A percentile compares a stretch with the other conserved stretches of the same genome.
phyloP scores from a whole-genome alignment of 2,113 vertebrate genomes.

The Lontra canadensis region DNA sequence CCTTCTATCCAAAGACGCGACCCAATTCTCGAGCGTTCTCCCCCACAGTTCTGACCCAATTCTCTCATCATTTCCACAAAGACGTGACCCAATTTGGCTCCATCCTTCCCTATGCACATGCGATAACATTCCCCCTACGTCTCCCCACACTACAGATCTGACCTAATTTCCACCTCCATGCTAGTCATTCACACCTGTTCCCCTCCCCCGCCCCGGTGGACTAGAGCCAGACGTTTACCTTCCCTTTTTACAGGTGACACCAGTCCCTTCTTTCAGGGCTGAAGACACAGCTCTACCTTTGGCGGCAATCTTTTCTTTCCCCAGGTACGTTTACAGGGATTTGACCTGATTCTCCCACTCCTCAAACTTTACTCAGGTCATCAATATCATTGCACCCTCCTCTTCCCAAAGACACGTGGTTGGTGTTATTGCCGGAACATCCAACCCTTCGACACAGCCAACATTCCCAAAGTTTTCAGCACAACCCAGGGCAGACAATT shows the following conservation, averaged over 20 bases:
- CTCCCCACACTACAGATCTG: constrained; percentile 49
- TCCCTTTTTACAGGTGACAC: background rate
- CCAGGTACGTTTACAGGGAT: background rate
- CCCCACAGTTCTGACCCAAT: constrained; percentile 81
- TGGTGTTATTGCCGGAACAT: background rate
- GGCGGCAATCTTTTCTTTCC: background rate
- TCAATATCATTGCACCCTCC: background rate
- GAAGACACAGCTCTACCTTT: background rate
- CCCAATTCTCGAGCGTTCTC: constrained; percentile 81
- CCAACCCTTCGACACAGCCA: constrained; percentile 66
- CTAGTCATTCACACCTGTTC: constrained; percentile 50
- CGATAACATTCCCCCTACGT: constrained; percentile 41
- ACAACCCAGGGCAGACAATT: constrained; percentile 65
- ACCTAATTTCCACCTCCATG: constrained; percentile 60
- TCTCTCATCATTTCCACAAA: constrained; percentile 78
- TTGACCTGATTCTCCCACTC: background rate
- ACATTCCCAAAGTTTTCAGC: constrained; percentile 70
- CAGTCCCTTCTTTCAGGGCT: background rate
- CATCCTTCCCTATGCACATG: constrained; percentile 65
- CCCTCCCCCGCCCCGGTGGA: background rate
- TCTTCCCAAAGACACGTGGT: constrained; percentile 49
- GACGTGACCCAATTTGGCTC: constrained; percentile 77
- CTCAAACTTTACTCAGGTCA: background rate
- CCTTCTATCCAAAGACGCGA: constrained; percentile 70
- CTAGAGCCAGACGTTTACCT: background rate